Conservation (phyloP, 1,140 invertebrate genomes). For the Aphaenogaster ashmeadi region DNA sequence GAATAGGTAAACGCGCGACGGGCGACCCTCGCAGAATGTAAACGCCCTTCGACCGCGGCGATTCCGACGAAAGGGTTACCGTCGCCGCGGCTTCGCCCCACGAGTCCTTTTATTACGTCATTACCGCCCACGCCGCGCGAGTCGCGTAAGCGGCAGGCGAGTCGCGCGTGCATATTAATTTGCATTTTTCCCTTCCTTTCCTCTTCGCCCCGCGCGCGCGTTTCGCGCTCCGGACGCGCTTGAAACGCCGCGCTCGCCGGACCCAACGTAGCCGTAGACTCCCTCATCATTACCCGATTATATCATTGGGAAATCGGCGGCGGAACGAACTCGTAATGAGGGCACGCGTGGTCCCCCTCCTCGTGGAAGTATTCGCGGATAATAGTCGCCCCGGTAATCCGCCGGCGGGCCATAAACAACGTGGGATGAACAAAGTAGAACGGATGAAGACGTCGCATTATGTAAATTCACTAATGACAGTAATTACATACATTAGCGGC, state of each 20-base stretch:
- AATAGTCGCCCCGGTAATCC: slow-evolving; percentile 14
- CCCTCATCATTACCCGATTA: slow-evolving; percentile 34
- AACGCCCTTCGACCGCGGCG: slow-evolving; percentile 21
- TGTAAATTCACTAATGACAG: slow-evolving; percentile 47
- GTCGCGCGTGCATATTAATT: slow-evolving; percentile 30
- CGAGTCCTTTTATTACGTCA: slow-evolving; percentile 37
- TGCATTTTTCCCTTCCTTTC: slow-evolving; percentile 24
- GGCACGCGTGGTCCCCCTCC: not conserved
- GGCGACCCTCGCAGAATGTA: not conserved
- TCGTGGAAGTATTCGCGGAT: slow-evolving; percentile 31
- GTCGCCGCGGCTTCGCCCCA: not conserved
- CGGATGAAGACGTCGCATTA: slow-evolving; percentile 51
- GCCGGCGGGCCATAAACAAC: slow-evolving; percentile 33
- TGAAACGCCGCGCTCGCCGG: slow-evolving; percentile 14
- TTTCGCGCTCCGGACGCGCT: slow-evolving; percentile 6
- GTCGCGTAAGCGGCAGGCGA: slow-evolving; percentile 1
- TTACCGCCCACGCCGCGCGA: slow-evolving; percentile 12
- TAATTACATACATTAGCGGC: slow-evolving; percentile 36
- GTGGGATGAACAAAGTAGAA: slow-evolving; percentile 54
- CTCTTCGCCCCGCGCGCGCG: not conserved
- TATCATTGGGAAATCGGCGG: slow-evolving; percentile 52
- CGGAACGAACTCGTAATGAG: slow-evolving; percentile 45
- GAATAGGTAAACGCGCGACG: not conserved
- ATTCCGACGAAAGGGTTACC: slow-evolving; percentile 25
- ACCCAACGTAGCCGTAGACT: not conserved